Evolutionary conservation across 2,113 vertebrate genomes (phyloP), one percentile per base, ranked within the genome.

Genomic region (Seriola rivoliana): DNA sequence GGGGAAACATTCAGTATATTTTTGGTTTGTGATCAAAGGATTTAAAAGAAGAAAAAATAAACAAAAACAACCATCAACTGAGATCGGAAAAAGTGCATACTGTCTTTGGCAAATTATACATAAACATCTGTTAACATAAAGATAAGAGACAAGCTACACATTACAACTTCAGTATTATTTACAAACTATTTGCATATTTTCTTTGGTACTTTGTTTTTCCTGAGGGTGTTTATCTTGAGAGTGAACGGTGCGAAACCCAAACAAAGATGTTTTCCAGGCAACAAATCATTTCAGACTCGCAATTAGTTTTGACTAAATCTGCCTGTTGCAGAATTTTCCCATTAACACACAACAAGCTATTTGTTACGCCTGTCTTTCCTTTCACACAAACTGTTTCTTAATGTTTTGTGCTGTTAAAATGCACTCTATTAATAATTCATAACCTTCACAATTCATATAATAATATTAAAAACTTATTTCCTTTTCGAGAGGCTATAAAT

Each of bases 161-260:
- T 50, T 70, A 70, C 78, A 81, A 40, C 57, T 76, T 10, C 8
- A 36, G 48, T 72, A 21, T 48, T 84, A 85, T 91, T 87, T 90
- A 88, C 76, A 91, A 32, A 46, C 36, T 57, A 19, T 64, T 32
- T 72, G 11, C 78, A 74, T 71, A 55, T 76, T 60, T 69, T 87
- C 75, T 89, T 91, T 91, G 84, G 78, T 74, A 58, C 29, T 55
- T 65, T 66, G 16, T 66, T 74, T 69, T 78, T 70, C 70, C 48
- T 75, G 65, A 81, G 59, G 59, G n/a, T 67, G 42, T 58, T 74
- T 59, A 74, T 60, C 59, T 72, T 19, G 55, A 57, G 54, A 57
- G 54, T 25, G 54, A 57, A 57, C 4, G 59, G n/a, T 12, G 42
- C 44, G 21, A 46, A 66, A 57, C n/a, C 44, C 2, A 57, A 60